Conservation (phyloP, 2,797 vertebrate species). For the Lateolabrax maculatus region DNA sequence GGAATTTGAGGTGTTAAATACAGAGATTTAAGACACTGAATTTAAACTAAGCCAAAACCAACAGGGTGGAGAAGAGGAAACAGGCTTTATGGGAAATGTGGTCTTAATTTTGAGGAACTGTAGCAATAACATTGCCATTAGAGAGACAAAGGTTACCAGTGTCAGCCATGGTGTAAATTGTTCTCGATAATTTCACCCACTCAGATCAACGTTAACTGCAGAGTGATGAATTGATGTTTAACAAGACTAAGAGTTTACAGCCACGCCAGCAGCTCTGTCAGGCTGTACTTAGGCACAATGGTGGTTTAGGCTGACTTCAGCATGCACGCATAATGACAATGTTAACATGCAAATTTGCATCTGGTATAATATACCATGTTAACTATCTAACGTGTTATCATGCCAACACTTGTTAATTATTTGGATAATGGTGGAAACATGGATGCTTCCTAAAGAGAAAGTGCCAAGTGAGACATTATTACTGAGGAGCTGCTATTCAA, state of each 20-base stretch:
- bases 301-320: background rate
- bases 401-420: no score
- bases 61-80: background rate
- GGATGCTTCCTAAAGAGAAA: background rate
- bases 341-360: background rate
- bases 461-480: background rate
- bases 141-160: constrained; percentile 1
- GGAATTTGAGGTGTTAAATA: constrained; percentile 4
- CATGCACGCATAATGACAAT: background rate
- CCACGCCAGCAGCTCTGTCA: background rate
- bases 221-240: constrained; percentile 13
- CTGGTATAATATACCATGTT: background rate
- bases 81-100: constrained; percentile 19
- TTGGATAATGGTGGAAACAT: background rate
- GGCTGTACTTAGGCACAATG: background rate
- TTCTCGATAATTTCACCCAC: constrained; percentile 14
- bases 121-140: constrained; percentile 7
- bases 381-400: no score
- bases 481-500: background rate
- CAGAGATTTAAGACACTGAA: background rate
- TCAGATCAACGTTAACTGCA: constrained; percentile 34
- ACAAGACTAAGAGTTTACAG: background rate
- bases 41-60: background rate
- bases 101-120: constrained; percentile 10
- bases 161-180: background rate